These are phyloP conservation scores for Catostylus mosaicus DNA, from an alignment of 30 jellyfish, hydroid and myxozoan genomes.

Conservation along the genomic window DNA sequence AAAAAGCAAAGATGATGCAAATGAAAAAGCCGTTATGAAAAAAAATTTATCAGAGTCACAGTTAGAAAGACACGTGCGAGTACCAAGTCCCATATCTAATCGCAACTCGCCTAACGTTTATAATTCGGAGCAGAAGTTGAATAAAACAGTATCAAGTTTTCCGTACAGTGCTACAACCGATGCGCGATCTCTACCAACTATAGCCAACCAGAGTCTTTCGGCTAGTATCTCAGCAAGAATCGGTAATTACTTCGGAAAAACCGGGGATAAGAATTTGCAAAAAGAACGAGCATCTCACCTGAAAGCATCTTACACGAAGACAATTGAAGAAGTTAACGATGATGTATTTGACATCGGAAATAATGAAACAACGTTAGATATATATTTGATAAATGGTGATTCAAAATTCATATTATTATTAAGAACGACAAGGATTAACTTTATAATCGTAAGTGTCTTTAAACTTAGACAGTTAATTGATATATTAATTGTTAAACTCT, in stretches of 20 bases:
- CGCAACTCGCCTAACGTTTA: neutral
- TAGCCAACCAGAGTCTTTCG: neutral
- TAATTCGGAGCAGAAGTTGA: neutral
- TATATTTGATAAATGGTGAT: conserved; percentile 48
- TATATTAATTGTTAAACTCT: too few species aligned
- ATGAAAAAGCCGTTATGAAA: neutral
- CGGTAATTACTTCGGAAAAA: conserved; percentile 38
- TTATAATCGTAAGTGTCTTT: conserved; percentile 27
- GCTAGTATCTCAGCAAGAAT: conserved; percentile 48
- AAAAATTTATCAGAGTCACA: conserved; percentile 1
- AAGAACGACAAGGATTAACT: conserved; percentile 38
- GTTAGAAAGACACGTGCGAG: neutral
- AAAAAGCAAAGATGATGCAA: neutral
- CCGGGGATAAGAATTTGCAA: neutral
- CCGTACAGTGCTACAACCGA: neutral
- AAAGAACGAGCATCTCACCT: neutral
- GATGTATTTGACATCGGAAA: neutral
- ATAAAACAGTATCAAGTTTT: neutral
- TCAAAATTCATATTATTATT: conserved; percentile 34
- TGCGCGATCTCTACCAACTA: neutral
- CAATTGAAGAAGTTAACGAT: neutral
- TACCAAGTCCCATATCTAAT: neutral
- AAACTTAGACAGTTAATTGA: too few species aligned
- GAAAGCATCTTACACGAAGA: neutral
- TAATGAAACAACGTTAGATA: conserved; percentile 14